Evolutionary conservation across 2,797 vertebrate species (phyloP).

Genomic region (Furcifer pardalis): DNA sequence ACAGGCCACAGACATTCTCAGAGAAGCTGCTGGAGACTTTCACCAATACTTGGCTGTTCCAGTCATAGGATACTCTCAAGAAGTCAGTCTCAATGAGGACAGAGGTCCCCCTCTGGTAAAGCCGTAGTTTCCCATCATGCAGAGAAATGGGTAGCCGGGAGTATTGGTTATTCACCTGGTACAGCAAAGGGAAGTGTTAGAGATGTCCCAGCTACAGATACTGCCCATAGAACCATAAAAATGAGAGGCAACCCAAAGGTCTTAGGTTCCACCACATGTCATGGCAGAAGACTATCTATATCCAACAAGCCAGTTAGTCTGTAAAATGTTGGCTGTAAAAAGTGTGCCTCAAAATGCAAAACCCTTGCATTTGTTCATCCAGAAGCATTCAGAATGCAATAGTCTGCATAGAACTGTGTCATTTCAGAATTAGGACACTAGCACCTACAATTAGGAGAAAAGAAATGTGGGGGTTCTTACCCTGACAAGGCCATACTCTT

Average conservation of each 20-base stretch:
- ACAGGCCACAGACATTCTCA: constrained; percentile 80
- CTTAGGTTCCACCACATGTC: background rate
- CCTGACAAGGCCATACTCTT: constrained; percentile 72
- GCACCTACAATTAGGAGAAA: background rate
- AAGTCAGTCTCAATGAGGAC: constrained; percentile 78
- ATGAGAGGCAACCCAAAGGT: background rate
- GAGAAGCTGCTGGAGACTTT: constrained; percentile 81
- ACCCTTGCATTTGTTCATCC: too few species aligned
- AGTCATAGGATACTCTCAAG: constrained; percentile 80
- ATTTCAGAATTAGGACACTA: background rate
- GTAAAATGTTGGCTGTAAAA: background rate
- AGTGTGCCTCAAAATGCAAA: background rate
- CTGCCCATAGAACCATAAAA: background rate
- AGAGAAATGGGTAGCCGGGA: constrained; percentile 76
- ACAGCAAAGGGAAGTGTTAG: background rate
- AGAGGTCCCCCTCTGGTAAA: constrained; percentile 70
- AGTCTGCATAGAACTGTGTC: background rate
- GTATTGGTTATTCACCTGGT: constrained; percentile 78
- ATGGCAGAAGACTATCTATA: background rate
- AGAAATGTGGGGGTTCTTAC: constrained; percentile 61
- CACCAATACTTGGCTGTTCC: constrained; percentile 75
- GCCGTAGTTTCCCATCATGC: constrained; percentile 57
- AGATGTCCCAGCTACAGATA: background rate
- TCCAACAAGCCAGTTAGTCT: background rate
- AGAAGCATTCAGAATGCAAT: background rate